Conservation (phyloP, 2,797 vertebrate genomes). For the Epinephelus coioides region DNA sequence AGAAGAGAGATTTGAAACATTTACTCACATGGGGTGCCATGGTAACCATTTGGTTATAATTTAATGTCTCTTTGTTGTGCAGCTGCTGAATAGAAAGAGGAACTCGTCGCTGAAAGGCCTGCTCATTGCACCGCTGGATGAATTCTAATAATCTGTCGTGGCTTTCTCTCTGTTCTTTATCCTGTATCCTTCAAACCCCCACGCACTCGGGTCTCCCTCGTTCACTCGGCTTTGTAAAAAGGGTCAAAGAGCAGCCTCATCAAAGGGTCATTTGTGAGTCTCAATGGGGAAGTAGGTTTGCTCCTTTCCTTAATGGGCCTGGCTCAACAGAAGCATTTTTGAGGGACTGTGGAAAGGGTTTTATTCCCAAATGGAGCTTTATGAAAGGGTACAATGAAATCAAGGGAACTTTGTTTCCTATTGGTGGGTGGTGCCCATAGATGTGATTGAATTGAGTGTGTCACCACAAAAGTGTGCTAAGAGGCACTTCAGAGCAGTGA, state of each 20-base stretch:
- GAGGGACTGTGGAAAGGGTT: conserved; percentile 44
- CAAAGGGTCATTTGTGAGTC: conserved; percentile 79
- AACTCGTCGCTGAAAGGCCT: conserved; percentile 78
- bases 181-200: conserved; percentile 54
- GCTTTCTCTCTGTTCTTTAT: conserved; percentile 66
- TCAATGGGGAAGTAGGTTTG: conserved; percentile 69
- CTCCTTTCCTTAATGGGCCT: conserved; percentile 70
- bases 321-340: conserved; percentile 60
- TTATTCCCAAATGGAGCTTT: conserved; percentile 64
- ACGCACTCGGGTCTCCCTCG: conserved; percentile 7
- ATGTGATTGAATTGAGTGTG: conserved; percentile 42
- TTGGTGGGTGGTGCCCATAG: conserved; percentile 47
- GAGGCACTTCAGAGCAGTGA: conserved; percentile 53
- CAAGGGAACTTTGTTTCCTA: conserved; percentile 70
- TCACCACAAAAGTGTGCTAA: conserved; percentile 52
- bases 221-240: conserved; percentile 70
- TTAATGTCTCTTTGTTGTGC: conserved; percentile 82
- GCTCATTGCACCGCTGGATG: conserved; percentile 76
- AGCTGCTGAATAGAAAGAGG: conserved; percentile 79
- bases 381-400: conserved; percentile 70
- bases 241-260: conserved; percentile 80
- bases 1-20: conserved; percentile 70
- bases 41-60: conserved; percentile 82
- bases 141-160: conserved; percentile 80
- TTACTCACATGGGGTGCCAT: conserved; percentile 75